These are phyloP conservation scores for Micropoecilia bifurca DNA, from an alignment of 2,797 vertebrate genomes.

Conservation along the genomic window DNA sequence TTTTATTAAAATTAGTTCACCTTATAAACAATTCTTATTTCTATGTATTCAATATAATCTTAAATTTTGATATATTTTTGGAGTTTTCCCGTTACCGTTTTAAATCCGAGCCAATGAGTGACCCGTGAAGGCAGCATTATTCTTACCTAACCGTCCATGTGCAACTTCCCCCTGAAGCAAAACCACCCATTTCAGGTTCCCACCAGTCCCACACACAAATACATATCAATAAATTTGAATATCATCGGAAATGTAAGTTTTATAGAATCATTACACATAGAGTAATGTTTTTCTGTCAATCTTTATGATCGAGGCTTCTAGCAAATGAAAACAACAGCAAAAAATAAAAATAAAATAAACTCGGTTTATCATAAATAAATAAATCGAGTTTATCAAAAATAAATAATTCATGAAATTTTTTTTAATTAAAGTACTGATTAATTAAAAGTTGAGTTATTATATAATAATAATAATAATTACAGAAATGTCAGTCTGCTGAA, in stretches of 20 bases:
- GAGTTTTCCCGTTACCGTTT: fast-evolving
- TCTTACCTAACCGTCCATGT: slow-evolving; percentile 19
- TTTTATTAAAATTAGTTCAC: neutral
- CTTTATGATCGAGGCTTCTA: neutral
- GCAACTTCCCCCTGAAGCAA: slow-evolving; percentile 10
- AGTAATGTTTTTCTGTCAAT: neutral
- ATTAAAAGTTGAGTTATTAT: too few species aligned
- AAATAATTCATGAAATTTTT: too few species aligned
- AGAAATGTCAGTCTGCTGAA: neutral
- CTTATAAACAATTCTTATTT: too few species aligned
- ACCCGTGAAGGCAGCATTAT: slow-evolving; percentile 30
- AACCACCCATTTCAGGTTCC: slow-evolving; percentile 32
- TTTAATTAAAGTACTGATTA: too few species aligned
- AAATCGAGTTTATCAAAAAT: neutral
- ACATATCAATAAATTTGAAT: neutral
- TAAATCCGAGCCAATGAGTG: neutral
- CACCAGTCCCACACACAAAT: neutral
- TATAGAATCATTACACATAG: neutral
- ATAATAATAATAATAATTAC: neutral
- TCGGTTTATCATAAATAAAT: neutral
- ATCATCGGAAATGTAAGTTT: neutral
- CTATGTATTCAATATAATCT: neutral
- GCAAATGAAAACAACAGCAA: neutral
- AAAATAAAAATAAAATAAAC: neutral
- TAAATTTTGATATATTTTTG: fast-evolving